phyloP scores from a whole-genome alignment of 2,888 invertebrate genomes.

The Abrostola triplasia region DNA sequence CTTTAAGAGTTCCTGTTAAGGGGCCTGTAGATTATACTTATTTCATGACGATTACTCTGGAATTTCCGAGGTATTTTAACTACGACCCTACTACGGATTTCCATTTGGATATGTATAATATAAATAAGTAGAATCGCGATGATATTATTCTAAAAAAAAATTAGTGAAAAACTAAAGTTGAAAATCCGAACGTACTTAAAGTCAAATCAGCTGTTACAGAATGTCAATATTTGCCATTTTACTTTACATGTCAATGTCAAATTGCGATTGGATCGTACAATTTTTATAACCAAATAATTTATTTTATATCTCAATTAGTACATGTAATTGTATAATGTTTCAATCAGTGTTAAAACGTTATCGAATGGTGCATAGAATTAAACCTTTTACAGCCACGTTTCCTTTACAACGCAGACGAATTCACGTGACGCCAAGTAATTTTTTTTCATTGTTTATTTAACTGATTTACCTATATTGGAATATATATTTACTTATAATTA shows the following conservation, averaged over 20 bases:
- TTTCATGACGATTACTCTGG: too few species aligned
- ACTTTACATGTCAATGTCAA: conserved; percentile 19
- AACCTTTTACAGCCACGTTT: conserved; percentile 39
- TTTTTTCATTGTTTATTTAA: conserved; percentile 28
- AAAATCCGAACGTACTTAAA: background rate
- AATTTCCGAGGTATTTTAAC: too few species aligned
- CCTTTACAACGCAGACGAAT: conserved; percentile 59
- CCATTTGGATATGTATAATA: too few species aligned
- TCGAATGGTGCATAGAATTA: conserved; percentile 40
- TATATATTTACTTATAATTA: conserved; percentile 57
- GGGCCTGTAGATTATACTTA: too few species aligned
- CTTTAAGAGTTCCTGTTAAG: too few species aligned
- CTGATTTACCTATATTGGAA: conserved; percentile 11
- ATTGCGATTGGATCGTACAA: conserved; percentile 14
- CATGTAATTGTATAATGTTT: conserved; percentile 63
- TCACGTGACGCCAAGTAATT: conserved; percentile 70
- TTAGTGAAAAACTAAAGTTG: background rate
- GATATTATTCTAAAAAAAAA: too few species aligned
- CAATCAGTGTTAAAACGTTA: conserved; percentile 39
- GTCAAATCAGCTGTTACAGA: background rate
- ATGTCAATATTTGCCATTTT: conserved; percentile 1
- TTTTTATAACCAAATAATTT: conserved; percentile 57
- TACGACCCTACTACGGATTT: too few species aligned
- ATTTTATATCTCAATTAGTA: conserved; percentile 38
- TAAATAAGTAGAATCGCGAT: too few species aligned